Evolutionary conservation across 35 echinoderm and acorn worm species (phyloP).

Genomic region (Patiria miniata): DNA sequence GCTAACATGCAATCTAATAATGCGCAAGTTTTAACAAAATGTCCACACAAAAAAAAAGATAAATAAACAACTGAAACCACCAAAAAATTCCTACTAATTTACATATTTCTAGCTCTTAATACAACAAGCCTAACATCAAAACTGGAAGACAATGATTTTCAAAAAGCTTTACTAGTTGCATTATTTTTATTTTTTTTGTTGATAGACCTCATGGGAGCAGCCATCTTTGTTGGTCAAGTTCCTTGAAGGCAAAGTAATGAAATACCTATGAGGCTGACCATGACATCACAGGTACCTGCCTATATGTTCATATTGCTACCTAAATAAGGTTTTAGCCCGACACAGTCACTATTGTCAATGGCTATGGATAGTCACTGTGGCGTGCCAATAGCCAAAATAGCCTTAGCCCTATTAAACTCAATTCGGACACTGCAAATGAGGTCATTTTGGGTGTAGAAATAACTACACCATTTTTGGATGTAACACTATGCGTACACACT

Average conservation of each 20-base stretch:
- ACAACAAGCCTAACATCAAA: constrained; percentile 19
- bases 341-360: no score
- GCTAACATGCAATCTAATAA: neutral
- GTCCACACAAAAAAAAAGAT: neutral
- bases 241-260: neutral
- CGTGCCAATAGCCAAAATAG: no score
- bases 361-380: no score
- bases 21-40: neutral
- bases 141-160: constrained; percentile 18
- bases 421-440: no score
- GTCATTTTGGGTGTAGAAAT: no score
- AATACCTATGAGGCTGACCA: neutral
- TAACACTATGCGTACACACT: no score
- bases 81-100: neutral
- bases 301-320: neutral
- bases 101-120: neutral
- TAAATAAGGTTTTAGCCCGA: no score
- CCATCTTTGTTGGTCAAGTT: neutral
- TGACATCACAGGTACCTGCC: constrained; percentile 14
- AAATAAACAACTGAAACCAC: neutral
- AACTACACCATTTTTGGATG: no score
- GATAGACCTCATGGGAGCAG: neutral
- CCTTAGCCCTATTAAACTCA: no score
- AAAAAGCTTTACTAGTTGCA: neutral
- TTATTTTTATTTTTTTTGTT: no score